Evolutionary conservation across 2,888 invertebrate species (phyloP), one percentile per base, ranked within the genome.

Genomic region (Tigriopus californicus): DNA sequence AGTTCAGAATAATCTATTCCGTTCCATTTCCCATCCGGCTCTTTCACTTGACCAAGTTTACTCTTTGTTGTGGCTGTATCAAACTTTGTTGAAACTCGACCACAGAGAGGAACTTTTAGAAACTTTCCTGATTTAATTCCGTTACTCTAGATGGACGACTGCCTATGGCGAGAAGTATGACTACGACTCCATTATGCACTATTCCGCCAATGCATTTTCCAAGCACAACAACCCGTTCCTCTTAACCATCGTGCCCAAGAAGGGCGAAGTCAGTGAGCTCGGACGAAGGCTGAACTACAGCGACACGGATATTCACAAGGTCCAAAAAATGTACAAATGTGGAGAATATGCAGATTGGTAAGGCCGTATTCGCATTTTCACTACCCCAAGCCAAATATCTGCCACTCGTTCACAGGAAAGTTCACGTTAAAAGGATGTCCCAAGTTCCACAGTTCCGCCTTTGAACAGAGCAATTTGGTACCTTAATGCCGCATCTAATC

Each of bases 151-250:
- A 40, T 49, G 44, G 44, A 58, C 58, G 15, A 49, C 58, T 1
- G 58, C 33, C 13, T 58, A 49, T 49, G 58, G 58, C 12, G 58
- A 58, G 8, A 49, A 58, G 18, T 58, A 58, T 48, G 58, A 58
- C 20, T 58, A 58, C 33, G 47, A 22, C 20, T 58, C 58, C 24
- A 58, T 58, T 40, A 58, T 58, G 58, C 58, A 58, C 33, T 58
- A 58, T 33, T 47, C 47, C 5, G 18, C 58, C n/a, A 46, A 40
- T 33, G 58, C 58, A n/a, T 58, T 58, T 49, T 22, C 22, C n/a
- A 58, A 58, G 44, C 3, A 58, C 25, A n/a, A 42, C 13, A 15
- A 22, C 13, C 40, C 25, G 18, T 18, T 55, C 40, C 55, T 33
- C 15, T 33, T 33, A 33, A 55, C 55, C 41, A 46, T 57, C 8